Evolutionary conservation across 2,888 invertebrate genomes (phyloP).

Genomic region (Dorcus parallelipipedus): DNA sequence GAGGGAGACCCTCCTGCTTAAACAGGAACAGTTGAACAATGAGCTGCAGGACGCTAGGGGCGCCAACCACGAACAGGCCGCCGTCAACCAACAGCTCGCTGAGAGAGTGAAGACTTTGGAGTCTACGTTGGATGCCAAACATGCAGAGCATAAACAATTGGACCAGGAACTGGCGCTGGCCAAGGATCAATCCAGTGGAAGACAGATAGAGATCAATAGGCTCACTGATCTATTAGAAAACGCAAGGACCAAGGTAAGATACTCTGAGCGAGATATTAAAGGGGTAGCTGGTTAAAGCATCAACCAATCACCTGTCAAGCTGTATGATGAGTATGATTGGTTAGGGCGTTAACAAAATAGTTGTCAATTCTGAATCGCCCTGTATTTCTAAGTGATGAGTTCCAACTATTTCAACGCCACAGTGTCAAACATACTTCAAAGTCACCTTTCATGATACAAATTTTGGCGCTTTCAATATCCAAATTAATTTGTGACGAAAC

Average conservation of each 20-base stretch:
- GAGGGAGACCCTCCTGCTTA: slow-evolving; percentile 66
- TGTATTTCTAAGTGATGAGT: too few relatives aligned
- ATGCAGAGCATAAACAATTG: slow-evolving; percentile 69
- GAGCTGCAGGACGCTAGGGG: slow-evolving; percentile 66
- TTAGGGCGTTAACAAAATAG: too few relatives aligned
- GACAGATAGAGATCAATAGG: slow-evolving; percentile 76
- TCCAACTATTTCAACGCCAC: too few relatives aligned
- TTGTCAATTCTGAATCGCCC: too few relatives aligned
- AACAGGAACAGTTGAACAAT: slow-evolving; percentile 74
- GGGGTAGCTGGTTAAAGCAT: too few relatives aligned
- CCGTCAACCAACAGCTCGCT: slow-evolving; percentile 53
- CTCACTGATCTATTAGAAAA: slow-evolving; percentile 76
- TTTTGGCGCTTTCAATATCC: too few relatives aligned
- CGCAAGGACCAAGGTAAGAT: slow-evolving; percentile 71
- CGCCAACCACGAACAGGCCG: slow-evolving; percentile 56
- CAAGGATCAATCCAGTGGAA: slow-evolving; percentile 70
- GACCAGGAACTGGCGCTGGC: slow-evolving; percentile 71
- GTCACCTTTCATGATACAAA: too few relatives aligned
- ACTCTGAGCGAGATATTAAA: too few relatives aligned
- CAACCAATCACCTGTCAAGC: too few relatives aligned
- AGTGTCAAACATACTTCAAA: too few relatives aligned
- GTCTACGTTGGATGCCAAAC: slow-evolving; percentile 68
- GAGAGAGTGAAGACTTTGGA: slow-evolving; percentile 72
- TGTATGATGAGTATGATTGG: too few relatives aligned
- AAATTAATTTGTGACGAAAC: too few relatives aligned